Evolutionary conservation across 2,888 invertebrate genomes (phyloP).

Genomic region (Dasypolia templi): DNA sequence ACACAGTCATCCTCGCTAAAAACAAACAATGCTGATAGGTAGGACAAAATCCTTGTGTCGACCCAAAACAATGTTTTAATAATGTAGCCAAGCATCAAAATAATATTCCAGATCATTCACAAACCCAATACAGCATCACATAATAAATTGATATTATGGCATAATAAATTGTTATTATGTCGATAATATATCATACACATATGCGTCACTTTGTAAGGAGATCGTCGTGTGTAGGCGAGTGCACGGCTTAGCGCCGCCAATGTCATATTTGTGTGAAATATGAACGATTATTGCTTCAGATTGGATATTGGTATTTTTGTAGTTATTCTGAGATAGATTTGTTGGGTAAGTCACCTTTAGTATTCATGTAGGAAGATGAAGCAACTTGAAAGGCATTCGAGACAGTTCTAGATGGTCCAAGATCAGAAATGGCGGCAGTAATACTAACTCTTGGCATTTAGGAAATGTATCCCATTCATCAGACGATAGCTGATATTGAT

Average conservation of each 20-base stretch:
- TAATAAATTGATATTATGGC: slow-evolving; percentile 42
- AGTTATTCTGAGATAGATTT: neutral
- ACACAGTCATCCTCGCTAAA: neutral
- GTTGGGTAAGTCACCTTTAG: slow-evolving; percentile 3
- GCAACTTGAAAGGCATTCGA: neutral
- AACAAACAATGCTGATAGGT: neutral
- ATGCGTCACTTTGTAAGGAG: slow-evolving; percentile 57
- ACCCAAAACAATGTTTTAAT: too few species aligned
- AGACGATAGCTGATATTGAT: neutral
- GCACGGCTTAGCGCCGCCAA: slow-evolving; percentile 52
- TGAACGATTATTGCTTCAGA: slow-evolving; percentile 37
- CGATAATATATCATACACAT: slow-evolving; percentile 48
- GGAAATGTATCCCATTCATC: neutral
- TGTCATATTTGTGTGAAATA: slow-evolving; percentile 49
- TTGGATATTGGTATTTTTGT: slow-evolving; percentile 27
- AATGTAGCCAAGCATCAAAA: too few species aligned
- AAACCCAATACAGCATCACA: slow-evolving; percentile 10
- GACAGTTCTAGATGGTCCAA: neutral
- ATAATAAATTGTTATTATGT: slow-evolving; percentile 43
- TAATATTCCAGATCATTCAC: neutral
- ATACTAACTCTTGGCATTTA: neutral
- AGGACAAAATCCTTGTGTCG: neutral
- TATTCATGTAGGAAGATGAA: neutral
- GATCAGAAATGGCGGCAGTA: neutral
- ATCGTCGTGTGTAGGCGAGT: slow-evolving; percentile 49